Conservation (phyloP, 2,797 vertebrate genomes). For the Rhincodon typus region DNA sequence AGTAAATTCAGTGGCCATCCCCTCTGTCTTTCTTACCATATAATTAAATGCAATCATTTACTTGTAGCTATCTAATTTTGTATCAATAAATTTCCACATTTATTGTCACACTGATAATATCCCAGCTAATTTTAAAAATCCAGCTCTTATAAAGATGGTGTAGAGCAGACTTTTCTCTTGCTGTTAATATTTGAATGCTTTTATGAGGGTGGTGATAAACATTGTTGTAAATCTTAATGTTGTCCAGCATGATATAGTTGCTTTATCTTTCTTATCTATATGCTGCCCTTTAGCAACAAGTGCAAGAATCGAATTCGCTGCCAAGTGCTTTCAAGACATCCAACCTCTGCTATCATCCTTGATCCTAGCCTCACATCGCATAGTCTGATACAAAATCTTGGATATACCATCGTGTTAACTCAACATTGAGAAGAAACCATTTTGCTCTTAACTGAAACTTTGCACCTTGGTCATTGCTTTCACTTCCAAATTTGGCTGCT, state of each 20-base stretch:
- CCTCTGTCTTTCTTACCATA: background rate
- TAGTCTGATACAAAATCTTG: background rate
- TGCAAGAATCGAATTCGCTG: background rate
- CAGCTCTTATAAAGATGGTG: background rate
- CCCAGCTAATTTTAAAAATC: background rate
- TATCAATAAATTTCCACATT: background rate
- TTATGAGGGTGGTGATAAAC: background rate
- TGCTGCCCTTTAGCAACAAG: background rate
- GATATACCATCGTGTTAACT: background rate
- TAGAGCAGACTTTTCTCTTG: background rate
- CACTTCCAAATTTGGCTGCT: background rate
- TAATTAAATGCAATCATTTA: background rate
- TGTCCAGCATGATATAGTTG: background rate
- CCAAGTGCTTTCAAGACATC: background rate
- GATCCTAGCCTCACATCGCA: background rate
- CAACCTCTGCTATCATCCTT: background rate
- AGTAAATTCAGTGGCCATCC: background rate
- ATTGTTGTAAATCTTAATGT: background rate
- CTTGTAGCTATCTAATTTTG: background rate
- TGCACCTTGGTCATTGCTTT: background rate
- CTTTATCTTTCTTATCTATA: background rate
- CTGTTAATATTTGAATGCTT: background rate
- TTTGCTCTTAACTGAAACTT: background rate
- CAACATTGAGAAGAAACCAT: background rate
- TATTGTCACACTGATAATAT: background rate